Conservation (phyloP, 2,888 invertebrate species). For the Margaritifera margaritifera region DNA sequence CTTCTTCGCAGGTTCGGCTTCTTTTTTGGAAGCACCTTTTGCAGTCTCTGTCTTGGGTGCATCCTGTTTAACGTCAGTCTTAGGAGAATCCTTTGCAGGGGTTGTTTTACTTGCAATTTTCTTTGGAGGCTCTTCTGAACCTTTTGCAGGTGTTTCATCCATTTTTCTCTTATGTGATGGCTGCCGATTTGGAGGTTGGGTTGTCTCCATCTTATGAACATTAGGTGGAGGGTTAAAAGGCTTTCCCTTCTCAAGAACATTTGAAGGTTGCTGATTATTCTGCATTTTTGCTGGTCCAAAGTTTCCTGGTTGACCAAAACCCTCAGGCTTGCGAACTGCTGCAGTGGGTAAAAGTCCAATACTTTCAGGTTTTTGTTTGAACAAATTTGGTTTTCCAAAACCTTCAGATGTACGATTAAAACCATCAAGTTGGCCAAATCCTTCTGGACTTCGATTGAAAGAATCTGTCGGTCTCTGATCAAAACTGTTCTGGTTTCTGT, state of each 20-base stretch:
- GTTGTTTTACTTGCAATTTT: conserved; percentile 1
- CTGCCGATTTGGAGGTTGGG: conserved; percentile 6
- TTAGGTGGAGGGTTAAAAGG: conserved; percentile 2
- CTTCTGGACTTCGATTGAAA: conserved; percentile 2
- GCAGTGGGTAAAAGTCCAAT: not conserved
- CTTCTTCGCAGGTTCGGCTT: conserved; percentile 11
- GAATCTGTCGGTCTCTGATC: conserved; percentile 2
- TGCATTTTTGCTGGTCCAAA: no score
- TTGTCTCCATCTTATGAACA: conserved; percentile 1
- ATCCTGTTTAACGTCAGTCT: not conserved
- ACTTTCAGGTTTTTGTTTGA: conserved; percentile 1
- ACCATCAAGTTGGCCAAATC: not conserved
- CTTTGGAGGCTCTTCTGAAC: conserved; percentile 1
- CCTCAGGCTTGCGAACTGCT: no score
- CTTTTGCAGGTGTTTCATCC: conserved; percentile 2
- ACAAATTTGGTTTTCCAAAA: conserved; percentile 9
- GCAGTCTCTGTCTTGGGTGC: not conserved
- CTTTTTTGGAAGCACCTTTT: conserved; percentile 7
- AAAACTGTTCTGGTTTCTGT: conserved; percentile 1
- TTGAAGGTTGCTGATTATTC: no score
- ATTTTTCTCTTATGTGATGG: not conserved
- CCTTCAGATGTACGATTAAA: not conserved
- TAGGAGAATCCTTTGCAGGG: not conserved
- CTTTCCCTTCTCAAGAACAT: no score
- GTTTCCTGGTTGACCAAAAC: no score